Percentiles rank a stretch among this genome's conserved stretches.
These are phyloP conservation scores for Drosophila albomicans DNA, from an alignment of 1,140 invertebrate genomes.

Conservation along the genomic window DNA sequence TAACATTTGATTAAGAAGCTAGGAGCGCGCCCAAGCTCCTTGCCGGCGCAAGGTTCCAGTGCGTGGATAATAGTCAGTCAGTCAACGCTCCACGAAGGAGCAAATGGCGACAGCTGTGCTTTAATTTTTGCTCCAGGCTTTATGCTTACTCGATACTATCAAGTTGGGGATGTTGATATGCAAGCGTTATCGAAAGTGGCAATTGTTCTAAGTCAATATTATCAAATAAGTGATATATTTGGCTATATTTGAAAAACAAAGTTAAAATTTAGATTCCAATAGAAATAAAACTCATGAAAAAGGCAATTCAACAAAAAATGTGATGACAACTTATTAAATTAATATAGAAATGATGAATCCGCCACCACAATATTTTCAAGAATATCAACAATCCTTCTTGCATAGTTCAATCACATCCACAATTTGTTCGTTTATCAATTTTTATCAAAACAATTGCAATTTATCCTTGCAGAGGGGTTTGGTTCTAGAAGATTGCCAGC, in stretches of 20 bases:
- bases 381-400: too few relatives aligned
- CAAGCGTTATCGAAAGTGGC: too few relatives aligned
- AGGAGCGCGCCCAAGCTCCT: constrained; percentile 74
- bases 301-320: too few relatives aligned
- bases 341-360: too few relatives aligned
- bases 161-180: too few relatives aligned
- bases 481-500: not conserved
- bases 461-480: constrained; percentile 1
- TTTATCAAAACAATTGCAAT: constrained; percentile 50
- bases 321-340: too few relatives aligned
- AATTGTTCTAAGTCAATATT: too few relatives aligned
- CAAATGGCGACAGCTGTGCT: constrained; percentile 47
- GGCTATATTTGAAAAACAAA: too few relatives aligned
- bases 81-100: constrained; percentile 40
- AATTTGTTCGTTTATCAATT: constrained; percentile 15
- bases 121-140: constrained; percentile 64
- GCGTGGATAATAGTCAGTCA: constrained; percentile 75
- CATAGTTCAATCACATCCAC: not conserved
- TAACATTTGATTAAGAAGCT: constrained; percentile 86
- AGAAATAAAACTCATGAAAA: too few relatives aligned
- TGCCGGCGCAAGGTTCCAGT: constrained; percentile 74
- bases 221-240: too few relatives aligned
- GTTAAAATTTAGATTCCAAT: too few relatives aligned
- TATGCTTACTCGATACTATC: constrained; percentile 39
- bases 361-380: too few relatives aligned